Percentiles rank a stretch among this genome's conserved stretches.
Conservation (phyloP, 2,888 invertebrate species). For the Pinctada fucata region DNA sequence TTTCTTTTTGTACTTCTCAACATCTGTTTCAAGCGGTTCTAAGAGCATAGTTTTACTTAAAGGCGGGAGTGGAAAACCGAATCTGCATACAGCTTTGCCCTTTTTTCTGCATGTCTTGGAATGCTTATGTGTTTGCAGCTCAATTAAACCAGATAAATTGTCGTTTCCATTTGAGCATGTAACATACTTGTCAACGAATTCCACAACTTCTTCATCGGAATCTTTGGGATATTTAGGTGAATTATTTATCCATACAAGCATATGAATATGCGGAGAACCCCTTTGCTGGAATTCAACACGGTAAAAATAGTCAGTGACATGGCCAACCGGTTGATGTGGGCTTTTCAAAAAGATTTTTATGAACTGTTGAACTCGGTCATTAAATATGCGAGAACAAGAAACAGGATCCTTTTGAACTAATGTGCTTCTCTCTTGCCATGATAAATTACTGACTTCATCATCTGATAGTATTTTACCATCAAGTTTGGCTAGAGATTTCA, state of each 20-base stretch:
- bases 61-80: slow-evolving; percentile 32
- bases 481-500: slow-evolving; percentile 40
- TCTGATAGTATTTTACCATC: slow-evolving; percentile 27
- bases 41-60: slow-evolving; percentile 32
- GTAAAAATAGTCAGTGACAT: slow-evolving; percentile 39
- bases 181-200: slow-evolving; percentile 41
- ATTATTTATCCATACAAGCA: slow-evolving; percentile 45
- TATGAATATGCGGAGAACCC: slow-evolving; percentile 44
- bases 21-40: slow-evolving; percentile 29
- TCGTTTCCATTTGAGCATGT: slow-evolving; percentile 25
- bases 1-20: slow-evolving; percentile 23
- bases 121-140: slow-evolving; percentile 47
- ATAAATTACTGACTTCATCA: slow-evolving; percentile 31
- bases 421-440: slow-evolving; percentile 39
- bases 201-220: slow-evolving; percentile 28
- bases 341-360: slow-evolving; percentile 41
- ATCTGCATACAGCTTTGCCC: too few species aligned
- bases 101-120: slow-evolving; percentile 41
- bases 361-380: slow-evolving; percentile 42
- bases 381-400: slow-evolving; percentile 44
- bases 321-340: slow-evolving; percentile 38
- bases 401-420: slow-evolving; percentile 48
- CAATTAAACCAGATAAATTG: slow-evolving; percentile 19
- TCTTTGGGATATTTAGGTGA: slow-evolving; percentile 38
- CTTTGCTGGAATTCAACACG: slow-evolving; percentile 46